These are phyloP conservation scores for Oreotrochilus melanogaster DNA, from an alignment of 2,113 vertebrate species.

Conservation along the genomic window DNA sequence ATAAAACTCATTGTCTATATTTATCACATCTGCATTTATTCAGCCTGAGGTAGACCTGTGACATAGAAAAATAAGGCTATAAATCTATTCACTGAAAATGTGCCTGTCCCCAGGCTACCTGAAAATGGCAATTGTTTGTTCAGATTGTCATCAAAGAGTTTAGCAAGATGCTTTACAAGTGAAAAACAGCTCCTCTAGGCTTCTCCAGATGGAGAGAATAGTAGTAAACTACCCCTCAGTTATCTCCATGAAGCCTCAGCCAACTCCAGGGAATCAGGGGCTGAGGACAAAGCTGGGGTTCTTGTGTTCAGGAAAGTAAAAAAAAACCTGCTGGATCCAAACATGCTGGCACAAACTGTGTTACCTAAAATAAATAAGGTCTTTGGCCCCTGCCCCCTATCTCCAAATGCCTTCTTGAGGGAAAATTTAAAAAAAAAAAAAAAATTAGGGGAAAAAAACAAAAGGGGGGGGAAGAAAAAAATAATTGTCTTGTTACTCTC, in stretches of 20 bases:
- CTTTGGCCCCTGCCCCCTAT: slow-evolving; percentile 3
- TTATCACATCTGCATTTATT: neutral
- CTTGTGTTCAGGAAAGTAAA: neutral
- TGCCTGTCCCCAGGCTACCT: neutral
- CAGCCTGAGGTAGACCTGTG: neutral
- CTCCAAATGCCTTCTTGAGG: neutral
- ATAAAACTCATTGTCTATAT: neutral
- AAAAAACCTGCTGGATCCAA: neutral
- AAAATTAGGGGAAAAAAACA: no score
- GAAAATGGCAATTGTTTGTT: neutral
- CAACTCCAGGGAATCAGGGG: neutral
- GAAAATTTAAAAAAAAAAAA: no score
- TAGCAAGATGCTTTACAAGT: neutral
- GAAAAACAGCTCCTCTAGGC: neutral
- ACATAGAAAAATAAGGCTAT: neutral
- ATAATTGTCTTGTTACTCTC: neutral
- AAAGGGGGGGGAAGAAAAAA: no score
- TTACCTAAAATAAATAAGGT: slow-evolving; percentile 42
- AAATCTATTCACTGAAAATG: neutral
- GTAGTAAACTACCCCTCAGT: neutral
- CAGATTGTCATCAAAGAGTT: neutral
- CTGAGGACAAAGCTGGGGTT: neutral
- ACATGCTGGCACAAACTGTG: neutral
- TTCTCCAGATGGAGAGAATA: neutral
- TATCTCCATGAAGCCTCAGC: neutral